Base-by-base conservation (phyloP, 2,888 invertebrate species). In the Scaptomyza caliginosa region DNA sequence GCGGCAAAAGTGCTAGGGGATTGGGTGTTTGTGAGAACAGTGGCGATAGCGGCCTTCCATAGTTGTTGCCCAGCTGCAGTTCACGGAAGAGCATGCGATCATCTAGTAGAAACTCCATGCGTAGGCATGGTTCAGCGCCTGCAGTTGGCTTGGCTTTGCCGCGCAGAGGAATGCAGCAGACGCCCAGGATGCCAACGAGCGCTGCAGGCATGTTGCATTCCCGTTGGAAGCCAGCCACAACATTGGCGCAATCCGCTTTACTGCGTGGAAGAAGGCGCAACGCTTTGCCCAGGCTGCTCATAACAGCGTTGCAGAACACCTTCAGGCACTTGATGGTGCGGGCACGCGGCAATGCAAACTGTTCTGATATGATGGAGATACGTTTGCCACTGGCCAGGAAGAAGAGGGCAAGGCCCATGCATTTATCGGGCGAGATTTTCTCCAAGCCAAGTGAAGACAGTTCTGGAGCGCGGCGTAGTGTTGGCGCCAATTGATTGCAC, bases 31-130 rank as follows among this genome's bases (percentile, higher is more conserved):
- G 71, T 0, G 87, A 51, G 4, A 88, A 87, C 76, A 90, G 74
- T 0, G 77, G 76, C 2, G 77, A 69, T 13, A 68, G 57, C n/a
- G 80, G 67, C 0, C 77, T 45, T 2, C 80, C 67, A 17, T 28
- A 36, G 3, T 57, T 57, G 10, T 71, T 67, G 10, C 57, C 79
- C 36, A 91, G 67, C 42, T 86, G 86, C 2, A 91, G 73, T 56
- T 91, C 90, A 0, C 91, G 89, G 55, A 91, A 90, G 52, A 88
- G 72, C 60, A 90, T 74, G 16, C 86, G 88, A 52, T 90, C 88
- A 59, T 91, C 91, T 0, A 91, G 68, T 0, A 91, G 70, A 2
- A 86, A 83, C 49, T 91, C 90, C 73, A 91, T 82, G 7, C 89
- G 88, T 10, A 76, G 76, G n/a, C 55, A 59, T 0, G 68, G 51